These are phyloP conservation scores for Amazona guildingii DNA, from an alignment of 2,113 vertebrate genomes.

Conservation along the genomic window DNA sequence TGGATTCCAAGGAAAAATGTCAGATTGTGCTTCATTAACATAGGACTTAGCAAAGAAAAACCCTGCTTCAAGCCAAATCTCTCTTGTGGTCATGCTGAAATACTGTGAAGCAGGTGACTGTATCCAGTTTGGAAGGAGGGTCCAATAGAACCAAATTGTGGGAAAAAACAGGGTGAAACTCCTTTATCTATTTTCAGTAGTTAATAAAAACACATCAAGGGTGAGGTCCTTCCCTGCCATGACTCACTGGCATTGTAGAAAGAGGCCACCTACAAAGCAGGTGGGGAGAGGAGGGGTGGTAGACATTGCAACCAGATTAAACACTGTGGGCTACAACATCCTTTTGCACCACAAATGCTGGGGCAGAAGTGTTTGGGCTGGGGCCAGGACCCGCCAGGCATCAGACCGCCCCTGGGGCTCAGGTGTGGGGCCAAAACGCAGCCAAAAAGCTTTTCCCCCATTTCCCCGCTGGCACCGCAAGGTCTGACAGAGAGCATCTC, in stretches of 20 bases:
- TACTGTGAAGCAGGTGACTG: not conserved
- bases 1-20: not conserved
- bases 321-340: not conserved
- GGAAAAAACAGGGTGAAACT: not conserved
- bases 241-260: accelerated
- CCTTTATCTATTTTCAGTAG: not conserved
- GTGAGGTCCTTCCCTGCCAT: accelerated
- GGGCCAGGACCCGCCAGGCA: not conserved
- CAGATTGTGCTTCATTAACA: accelerated
- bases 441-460: not conserved
- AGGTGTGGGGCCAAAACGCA: accelerated
- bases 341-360: not conserved
- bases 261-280: not conserved
- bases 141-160: not conserved
- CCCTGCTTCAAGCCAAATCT: not conserved
- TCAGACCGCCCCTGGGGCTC: not conserved
- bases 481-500: not conserved
- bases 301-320: not conserved
- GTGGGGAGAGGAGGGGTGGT: accelerated
- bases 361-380: not conserved
- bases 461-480: accelerated
- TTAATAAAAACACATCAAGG: not conserved
- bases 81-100: not conserved
- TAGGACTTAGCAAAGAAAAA: not conserved
- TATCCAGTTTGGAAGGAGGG: not conserved